Evolutionary conservation across 1,140 invertebrate genomes (phyloP).

Genomic region (Tetraneura akinire): DNA sequence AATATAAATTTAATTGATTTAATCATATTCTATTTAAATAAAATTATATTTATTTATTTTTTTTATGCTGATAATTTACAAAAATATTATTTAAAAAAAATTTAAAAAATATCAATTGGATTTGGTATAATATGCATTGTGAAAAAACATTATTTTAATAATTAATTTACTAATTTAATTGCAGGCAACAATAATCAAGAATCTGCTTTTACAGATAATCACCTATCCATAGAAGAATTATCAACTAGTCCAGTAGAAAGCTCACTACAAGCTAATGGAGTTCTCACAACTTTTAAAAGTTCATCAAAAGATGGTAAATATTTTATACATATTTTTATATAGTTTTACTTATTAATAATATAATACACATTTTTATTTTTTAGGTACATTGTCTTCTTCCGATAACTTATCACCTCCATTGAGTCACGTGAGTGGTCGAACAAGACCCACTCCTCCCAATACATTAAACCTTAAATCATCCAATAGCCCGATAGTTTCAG

Average conservation of each 20-base stretch:
- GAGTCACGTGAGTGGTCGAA: slow-evolving; percentile 54
- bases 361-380: slow-evolving; percentile 1
- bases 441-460: slow-evolving; percentile 78
- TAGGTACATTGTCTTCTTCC: slow-evolving; percentile 12
- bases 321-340: not conserved
- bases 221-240: slow-evolving; percentile 38
- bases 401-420: not conserved
- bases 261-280: slow-evolving; percentile 14
- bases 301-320: slow-evolving; percentile 30
- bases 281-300: slow-evolving; percentile 32
- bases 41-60: too few relatives aligned
- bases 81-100: too few relatives aligned
- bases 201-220: slow-evolving; percentile 35
- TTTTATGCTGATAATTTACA: too few relatives aligned
- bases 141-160: not conserved
- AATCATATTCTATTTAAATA: too few relatives aligned
- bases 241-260: slow-evolving; percentile 39
- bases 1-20: too few relatives aligned
- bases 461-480: slow-evolving; percentile 69
- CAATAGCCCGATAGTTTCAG: slow-evolving; percentile 14
- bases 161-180: not conserved
- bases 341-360: not conserved
- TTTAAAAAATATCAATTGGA: too few relatives aligned
- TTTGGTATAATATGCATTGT: too few relatives aligned
- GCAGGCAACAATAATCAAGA: slow-evolving; percentile 48